Percentiles rank a stretch among this genome's conserved stretches.
These are phyloP conservation scores for Desoria tigrina DNA, from an alignment of 2,888 invertebrate species.

Conservation along the genomic window DNA sequence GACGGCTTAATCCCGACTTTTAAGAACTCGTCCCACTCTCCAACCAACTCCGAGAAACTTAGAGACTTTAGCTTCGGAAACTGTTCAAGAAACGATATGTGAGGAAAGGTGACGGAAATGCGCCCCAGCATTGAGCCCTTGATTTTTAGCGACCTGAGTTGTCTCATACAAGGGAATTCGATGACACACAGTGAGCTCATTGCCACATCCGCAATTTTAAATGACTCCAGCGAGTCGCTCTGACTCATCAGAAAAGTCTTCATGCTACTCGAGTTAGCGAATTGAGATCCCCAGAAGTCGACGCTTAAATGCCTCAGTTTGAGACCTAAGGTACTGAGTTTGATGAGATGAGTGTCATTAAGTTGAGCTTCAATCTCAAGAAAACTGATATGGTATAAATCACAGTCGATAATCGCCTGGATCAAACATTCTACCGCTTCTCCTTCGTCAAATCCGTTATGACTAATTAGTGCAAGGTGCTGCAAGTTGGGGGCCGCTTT, in stretches of 20 bases:
- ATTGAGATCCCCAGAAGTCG: conserved; percentile 45
- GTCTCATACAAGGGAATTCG: conserved; percentile 40
- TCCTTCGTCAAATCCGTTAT: conserved; percentile 42
- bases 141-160: conserved; percentile 34
- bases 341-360: conserved; percentile 35
- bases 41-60: conserved; percentile 33
- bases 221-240: conserved; percentile 26
- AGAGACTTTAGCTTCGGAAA: conserved; percentile 41
- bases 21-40: conserved; percentile 46
- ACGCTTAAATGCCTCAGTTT: conserved; percentile 26
- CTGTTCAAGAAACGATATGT: conserved; percentile 36
- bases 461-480: conserved; percentile 34
- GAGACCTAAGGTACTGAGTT: conserved; percentile 33
- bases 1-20: conserved; percentile 39
- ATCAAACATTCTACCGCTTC: conserved; percentile 29
- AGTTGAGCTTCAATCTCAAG: conserved; percentile 42
- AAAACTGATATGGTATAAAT: conserved; percentile 10
- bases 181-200: conserved; percentile 40
- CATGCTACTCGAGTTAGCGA: conserved; percentile 18
- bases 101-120: conserved; percentile 43
- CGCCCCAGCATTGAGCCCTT: conserved; percentile 42
- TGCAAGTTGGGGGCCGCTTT: conserved; percentile 26
- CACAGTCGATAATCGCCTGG: conserved; percentile 18
- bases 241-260: conserved; percentile 37
- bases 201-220: conserved; percentile 41